These are phyloP conservation scores for Cariama cristata DNA, from an alignment of 2,113 vertebrate genomes.

Conservation along the genomic window DNA sequence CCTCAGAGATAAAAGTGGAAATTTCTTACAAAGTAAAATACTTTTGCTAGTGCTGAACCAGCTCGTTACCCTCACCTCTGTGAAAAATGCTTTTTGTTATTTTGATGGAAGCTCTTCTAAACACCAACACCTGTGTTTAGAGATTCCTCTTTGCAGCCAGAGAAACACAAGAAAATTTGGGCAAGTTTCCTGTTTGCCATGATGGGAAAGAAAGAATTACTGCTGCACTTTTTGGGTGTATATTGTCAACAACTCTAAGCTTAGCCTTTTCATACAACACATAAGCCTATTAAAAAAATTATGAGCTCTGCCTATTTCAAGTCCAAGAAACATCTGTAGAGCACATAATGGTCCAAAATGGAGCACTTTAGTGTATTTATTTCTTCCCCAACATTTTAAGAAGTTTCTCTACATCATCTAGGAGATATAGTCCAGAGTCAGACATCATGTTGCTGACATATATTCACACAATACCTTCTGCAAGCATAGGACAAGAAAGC, in stretches of 20 bases:
- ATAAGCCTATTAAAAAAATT: background rate
- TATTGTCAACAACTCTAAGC: background rate
- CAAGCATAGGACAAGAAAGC: background rate
- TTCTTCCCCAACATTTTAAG: background rate
- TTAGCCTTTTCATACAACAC: background rate
- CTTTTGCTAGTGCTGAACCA: background rate
- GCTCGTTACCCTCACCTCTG: background rate
- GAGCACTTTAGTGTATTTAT: background rate
- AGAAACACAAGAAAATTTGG: background rate
- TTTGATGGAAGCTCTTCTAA: background rate
- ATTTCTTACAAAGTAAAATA: background rate
- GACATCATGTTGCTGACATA: background rate
- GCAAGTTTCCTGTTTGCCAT: background rate
- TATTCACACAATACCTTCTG: background rate
- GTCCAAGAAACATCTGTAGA: background rate
- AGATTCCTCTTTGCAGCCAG: background rate
- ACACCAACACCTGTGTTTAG: background rate
- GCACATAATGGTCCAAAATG: background rate
- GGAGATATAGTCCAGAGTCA: background rate
- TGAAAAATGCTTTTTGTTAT: background rate
- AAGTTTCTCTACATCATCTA: background rate
- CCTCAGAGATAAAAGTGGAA: background rate
- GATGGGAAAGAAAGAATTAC: background rate
- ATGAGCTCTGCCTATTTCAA: slow-evolving; percentile 2
- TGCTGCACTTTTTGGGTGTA: background rate